Evolutionary conservation across 2,797 vertebrate genomes (phyloP).

Genomic region (Buphagus erythrorhynchus): DNA sequence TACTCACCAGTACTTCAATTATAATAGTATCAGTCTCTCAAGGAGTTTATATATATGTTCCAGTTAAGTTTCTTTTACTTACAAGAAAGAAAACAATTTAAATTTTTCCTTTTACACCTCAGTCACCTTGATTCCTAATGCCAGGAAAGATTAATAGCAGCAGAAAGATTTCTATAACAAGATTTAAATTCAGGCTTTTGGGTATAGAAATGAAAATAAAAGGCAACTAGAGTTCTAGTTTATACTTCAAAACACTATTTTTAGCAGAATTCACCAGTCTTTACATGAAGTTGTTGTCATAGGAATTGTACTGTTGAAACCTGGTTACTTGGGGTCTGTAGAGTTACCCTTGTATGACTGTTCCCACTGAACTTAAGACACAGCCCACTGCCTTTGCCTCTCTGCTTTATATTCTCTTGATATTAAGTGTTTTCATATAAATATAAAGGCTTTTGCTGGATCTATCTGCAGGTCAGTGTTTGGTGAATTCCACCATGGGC

Average conservation of each 20-base stretch:
- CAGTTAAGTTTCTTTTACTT: not conserved
- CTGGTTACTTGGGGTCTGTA: accelerated
- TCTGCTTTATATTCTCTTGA: not conserved
- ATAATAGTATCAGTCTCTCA: not conserved
- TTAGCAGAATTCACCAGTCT: not conserved
- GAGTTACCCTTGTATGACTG: not conserved
- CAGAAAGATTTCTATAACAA: not conserved
- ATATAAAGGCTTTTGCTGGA: not conserved
- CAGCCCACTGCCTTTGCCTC: not conserved
- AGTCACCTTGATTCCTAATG: not conserved
- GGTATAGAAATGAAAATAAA: not conserved
- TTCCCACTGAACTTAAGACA: not conserved
- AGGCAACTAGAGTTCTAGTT: not conserved
- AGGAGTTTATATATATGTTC: not conserved
- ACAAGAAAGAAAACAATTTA: not conserved
- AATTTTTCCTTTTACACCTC: not conserved
- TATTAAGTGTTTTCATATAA: not conserved
- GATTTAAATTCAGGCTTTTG: not conserved
- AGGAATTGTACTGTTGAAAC: not conserved
- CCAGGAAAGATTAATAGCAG: not conserved
- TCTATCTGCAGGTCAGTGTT: not conserved
- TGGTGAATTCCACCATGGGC: not conserved
- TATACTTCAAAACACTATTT: not conserved
- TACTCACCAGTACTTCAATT: not conserved
- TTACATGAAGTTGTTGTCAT: not conserved